A percentile compares a stretch with the other conserved stretches of the same genome.
These are phyloP conservation scores for Drosophila lacteicornis DNA, from an alignment of 1,140 invertebrate genomes.

Conservation along the genomic window DNA sequence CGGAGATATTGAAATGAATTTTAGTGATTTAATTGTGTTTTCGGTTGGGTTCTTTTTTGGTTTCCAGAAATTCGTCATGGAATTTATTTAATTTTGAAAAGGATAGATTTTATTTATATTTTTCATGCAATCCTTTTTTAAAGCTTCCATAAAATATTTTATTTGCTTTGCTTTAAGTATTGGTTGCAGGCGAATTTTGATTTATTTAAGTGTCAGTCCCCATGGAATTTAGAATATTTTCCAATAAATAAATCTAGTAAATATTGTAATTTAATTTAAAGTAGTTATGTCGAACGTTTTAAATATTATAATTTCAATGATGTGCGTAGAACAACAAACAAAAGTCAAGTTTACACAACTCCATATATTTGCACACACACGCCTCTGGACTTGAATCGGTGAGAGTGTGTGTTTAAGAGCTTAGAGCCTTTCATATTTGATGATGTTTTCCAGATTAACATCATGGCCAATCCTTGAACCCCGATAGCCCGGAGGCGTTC, in stretches of 20 bases:
- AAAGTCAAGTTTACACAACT: constrained; percentile 34
- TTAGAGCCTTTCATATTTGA: constrained; percentile 60
- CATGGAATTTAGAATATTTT: no score
- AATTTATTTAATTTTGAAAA: neutral
- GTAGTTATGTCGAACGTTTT: neutral
- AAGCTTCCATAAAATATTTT: neutral
- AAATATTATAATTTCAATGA: constrained; percentile 39
- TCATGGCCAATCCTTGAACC: constrained; percentile 50
- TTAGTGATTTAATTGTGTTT: constrained; percentile 18
- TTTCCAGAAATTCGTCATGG: neutral
- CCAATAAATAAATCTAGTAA: neutral
- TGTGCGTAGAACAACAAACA: constrained; percentile 26
- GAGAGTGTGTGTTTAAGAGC: constrained; percentile 21
- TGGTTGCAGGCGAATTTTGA: no score
- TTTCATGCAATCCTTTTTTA: neutral
- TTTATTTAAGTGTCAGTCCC: no score
- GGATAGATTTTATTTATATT: neutral
- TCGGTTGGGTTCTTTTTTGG: neutral
- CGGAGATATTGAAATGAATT: constrained; percentile 23
- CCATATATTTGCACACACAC: constrained; percentile 24
- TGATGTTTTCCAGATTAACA: constrained; percentile 65
- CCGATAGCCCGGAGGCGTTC: constrained; percentile 19
- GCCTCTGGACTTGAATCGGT: constrained; percentile 5
- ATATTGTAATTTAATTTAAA: neutral
- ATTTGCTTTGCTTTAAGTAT: neutral